Evolutionary conservation across 2,888 invertebrate genomes (phyloP).

Genomic region (Torymus texanus): DNA sequence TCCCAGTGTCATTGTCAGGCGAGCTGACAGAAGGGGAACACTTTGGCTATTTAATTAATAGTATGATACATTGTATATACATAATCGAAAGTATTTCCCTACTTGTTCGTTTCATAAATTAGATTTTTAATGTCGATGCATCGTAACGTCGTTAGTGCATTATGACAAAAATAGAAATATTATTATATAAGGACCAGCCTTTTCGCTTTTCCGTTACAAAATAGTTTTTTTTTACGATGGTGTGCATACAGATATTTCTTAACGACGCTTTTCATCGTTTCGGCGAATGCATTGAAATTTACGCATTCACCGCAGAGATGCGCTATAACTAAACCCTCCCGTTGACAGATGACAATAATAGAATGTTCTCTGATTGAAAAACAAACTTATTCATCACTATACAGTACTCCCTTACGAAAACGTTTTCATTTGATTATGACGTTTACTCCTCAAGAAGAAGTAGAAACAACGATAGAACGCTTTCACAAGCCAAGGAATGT

Average conservation of each 20-base stretch:
- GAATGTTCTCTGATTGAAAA: conserved; percentile 7
- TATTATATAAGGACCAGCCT: conserved; percentile 48
- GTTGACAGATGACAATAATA: conserved; percentile 13
- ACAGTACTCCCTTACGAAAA: conserved; percentile 16
- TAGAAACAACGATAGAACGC: conserved; percentile 12
- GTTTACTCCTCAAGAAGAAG: conserved; percentile 4
- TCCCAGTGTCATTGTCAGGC: conserved; percentile 11
- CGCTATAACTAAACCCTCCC: conserved; percentile 27
- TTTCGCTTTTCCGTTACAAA: conserved; percentile 18
- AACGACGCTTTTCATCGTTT: neutral
- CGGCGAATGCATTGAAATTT: conserved; percentile 1
- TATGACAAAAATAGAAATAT: conserved; percentile 49
- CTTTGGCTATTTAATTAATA: conserved; percentile 10
- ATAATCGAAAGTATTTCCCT: conserved; percentile 8
- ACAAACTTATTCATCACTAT: conserved; percentile 24
- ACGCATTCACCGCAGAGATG: conserved; percentile 4
- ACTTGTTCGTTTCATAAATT: conserved; percentile 26
- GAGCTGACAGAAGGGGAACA: conserved; percentile 13
- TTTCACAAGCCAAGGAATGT: conserved; percentile 50
- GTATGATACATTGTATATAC: conserved; percentile 48
- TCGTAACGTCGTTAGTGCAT: conserved; percentile 6
- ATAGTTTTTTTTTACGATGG: conserved; percentile 13
- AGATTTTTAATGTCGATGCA: neutral
- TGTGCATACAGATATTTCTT: conserved; percentile 8
- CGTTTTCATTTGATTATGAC: conserved; percentile 14